Conservation (phyloP, 2,888 invertebrate genomes). For the Athrips mouffetella region DNA sequence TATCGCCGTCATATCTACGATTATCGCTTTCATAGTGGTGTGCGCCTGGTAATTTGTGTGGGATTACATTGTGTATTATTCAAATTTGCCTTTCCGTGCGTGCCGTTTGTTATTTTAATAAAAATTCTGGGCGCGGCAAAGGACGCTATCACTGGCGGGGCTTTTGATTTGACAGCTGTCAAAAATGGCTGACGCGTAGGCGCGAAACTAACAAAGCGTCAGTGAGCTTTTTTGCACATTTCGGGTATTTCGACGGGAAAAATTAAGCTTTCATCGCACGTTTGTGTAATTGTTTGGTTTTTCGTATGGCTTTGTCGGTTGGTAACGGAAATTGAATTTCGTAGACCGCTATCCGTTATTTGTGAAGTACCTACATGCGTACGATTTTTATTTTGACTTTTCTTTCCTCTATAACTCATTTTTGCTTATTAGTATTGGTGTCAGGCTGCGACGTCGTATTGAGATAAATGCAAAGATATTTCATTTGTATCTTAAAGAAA, state of each 20-base stretch:
- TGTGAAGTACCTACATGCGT: no score
- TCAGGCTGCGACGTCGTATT: constrained; percentile 13
- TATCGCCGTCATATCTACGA: constrained; percentile 65
- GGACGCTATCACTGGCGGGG: constrained; percentile 52
- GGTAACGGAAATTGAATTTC: constrained; percentile 69
- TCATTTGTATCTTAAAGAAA: constrained; percentile 7
- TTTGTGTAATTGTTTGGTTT: constrained; percentile 76
- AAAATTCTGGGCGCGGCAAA: constrained; percentile 45
- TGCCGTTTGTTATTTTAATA: constrained; percentile 26
- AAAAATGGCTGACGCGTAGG: constrained; percentile 62
- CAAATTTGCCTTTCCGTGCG: constrained; percentile 40
- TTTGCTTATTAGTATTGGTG: constrained; percentile 4
- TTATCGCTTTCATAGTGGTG: constrained; percentile 63
- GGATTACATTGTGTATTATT: constrained; percentile 65
- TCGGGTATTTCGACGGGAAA: constrained; percentile 56
- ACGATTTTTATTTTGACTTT: not conserved
- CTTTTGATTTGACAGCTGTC: constrained; percentile 76
- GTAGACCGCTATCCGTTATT: constrained; percentile 52
- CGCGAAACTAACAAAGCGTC: constrained; percentile 68
- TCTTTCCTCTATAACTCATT: constrained; percentile 7
- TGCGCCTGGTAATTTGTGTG: constrained; percentile 62
- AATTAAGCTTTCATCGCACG: constrained; percentile 73
- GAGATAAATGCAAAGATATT: constrained; percentile 6
- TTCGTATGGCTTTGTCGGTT: constrained; percentile 49
- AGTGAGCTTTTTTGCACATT: constrained; percentile 54